Percentiles rank a stretch among this genome's conserved stretches.
Evolutionary conservation across 2,797 vertebrate species (phyloP).

Genomic region (Melanotaenia pygmaea): DNA sequence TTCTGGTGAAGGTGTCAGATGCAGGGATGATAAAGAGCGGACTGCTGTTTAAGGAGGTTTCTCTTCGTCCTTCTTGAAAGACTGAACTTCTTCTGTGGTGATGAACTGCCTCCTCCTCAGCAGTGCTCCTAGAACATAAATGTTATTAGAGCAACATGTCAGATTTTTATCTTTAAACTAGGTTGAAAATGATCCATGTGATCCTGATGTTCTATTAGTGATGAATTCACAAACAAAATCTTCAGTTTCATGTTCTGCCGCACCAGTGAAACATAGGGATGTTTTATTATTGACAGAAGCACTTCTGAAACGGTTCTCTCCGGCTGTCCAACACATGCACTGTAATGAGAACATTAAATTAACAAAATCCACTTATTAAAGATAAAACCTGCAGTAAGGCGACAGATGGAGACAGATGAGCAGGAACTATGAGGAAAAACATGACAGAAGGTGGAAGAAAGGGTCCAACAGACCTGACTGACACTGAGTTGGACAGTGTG

Average conservation of each 20-base stretch:
- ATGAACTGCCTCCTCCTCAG: slow-evolving; percentile 8
- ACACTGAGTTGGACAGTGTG: too few relatives aligned
- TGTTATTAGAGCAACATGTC: slow-evolving; percentile 9
- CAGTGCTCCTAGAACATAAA: slow-evolving; percentile 30
- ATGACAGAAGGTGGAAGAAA: neutral
- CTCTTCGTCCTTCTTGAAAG: neutral
- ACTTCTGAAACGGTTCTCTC: neutral
- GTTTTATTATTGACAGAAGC: neutral
- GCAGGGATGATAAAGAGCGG: slow-evolving; percentile 1
- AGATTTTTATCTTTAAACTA: neutral
- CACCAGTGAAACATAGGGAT: slow-evolving; percentile 23
- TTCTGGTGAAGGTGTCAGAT: slow-evolving; percentile 62
- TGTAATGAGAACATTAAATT: neutral
- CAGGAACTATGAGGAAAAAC: neutral
- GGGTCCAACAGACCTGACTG: too few relatives aligned
- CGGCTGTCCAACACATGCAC: neutral
- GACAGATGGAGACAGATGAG: neutral
- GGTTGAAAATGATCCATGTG: slow-evolving; percentile 1
- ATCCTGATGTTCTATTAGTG: neutral
- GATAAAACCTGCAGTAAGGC: neutral
- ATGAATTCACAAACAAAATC: slow-evolving; percentile 17
- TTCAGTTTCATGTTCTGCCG: neutral
- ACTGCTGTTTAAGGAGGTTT: neutral
- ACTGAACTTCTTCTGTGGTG: neutral
- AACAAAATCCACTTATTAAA: neutral